These are phyloP conservation scores for Tetramorium alpestre DNA, from an alignment of 1,140 invertebrate species.

Conservation along the genomic window DNA sequence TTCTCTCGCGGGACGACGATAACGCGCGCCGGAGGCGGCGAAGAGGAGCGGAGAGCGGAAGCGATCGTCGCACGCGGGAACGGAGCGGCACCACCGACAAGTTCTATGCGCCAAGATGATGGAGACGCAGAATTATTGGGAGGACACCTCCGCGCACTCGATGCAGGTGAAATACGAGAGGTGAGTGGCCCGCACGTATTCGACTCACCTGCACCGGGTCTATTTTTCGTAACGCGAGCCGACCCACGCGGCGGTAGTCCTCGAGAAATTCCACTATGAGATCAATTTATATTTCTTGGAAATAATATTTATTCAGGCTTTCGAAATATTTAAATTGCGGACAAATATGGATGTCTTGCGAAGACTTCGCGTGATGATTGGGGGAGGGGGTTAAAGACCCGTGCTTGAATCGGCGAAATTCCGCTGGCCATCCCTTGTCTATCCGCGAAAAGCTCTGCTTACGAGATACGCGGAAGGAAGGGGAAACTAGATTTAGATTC, in stretches of 20 bases:
- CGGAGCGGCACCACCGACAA: slow-evolving; percentile 8
- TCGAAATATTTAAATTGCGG: too few species aligned
- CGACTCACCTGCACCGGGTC: too few species aligned
- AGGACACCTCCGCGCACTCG: slow-evolving; percentile 82
- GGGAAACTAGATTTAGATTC: background rate
- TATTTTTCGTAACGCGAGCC: too few species aligned
- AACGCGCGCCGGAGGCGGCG: background rate
- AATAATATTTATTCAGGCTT: too few species aligned
- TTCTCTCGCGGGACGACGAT: background rate
- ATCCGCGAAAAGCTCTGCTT: background rate
- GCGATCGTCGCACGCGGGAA: slow-evolving; percentile 49
- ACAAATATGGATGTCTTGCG: too few species aligned
- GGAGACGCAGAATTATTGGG: slow-evolving; percentile 85
- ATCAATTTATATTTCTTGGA: too few species aligned
- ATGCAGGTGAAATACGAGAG: slow-evolving; percentile 85
- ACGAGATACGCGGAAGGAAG: background rate
- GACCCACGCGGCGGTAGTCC: too few species aligned
- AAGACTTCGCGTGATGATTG: too few species aligned
- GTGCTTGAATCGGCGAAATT: too few species aligned
- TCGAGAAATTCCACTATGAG: too few species aligned
- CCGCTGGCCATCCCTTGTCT: background rate
- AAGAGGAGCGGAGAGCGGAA: background rate
- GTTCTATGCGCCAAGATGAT: slow-evolving; percentile 84
- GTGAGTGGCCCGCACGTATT: slow-evolving; percentile 70
- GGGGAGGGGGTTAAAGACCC: too few species aligned